Evolutionary conservation across 2,797 vertebrate species (phyloP), one percentile per base, ranked within the genome.

Genomic region (Podarcis siculus): DNA sequence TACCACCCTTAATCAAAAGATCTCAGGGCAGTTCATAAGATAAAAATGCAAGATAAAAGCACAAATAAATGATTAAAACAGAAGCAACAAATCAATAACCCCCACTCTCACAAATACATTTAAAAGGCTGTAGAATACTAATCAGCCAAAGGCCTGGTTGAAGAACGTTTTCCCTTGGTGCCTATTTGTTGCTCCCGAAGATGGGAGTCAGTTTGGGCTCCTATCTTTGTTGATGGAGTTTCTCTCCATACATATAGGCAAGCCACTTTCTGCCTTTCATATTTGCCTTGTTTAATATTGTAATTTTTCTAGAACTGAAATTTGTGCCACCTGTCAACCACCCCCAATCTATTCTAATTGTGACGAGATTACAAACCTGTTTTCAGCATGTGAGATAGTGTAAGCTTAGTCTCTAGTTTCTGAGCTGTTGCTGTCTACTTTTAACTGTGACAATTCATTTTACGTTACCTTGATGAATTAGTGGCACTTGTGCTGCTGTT

Each of bases 381-480:
- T 89, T 89, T 80, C 82, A 80, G 30, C 37, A 37, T 72, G 27
- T 78, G 12, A 83, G 6, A 5, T 86, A n/a, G 76, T 39, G 1
- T 10, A 83, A 15, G 0, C 13, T 92, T 61, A 61, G 27, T 88
- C n/a, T 88, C n/a, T 69, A 61, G 67, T 81, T 77, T 45, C 49
- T 35, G 75, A 91, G 58, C 79, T 49, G 32, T 78, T n/a, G 27
- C 39, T 1, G 1, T 79, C 71, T 89, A 13, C 72, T 83, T 88
- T 69, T 13, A 45, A 58, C 10, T 89, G 49, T 85, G 32, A 67
- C 39, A 19, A 2, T 67, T 55, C 79, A 30, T 19, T 71, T 49
- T 75, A 39, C 23, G 76, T 82, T 23, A 23, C 5, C 1, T 5
- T 19, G 3, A 12, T 2, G 5, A 0, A 15, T 61, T 79, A 87